Evolutionary conservation across 2,797 vertebrate genomes (phyloP).

Genomic region (Enteromius paludinosus): DNA sequence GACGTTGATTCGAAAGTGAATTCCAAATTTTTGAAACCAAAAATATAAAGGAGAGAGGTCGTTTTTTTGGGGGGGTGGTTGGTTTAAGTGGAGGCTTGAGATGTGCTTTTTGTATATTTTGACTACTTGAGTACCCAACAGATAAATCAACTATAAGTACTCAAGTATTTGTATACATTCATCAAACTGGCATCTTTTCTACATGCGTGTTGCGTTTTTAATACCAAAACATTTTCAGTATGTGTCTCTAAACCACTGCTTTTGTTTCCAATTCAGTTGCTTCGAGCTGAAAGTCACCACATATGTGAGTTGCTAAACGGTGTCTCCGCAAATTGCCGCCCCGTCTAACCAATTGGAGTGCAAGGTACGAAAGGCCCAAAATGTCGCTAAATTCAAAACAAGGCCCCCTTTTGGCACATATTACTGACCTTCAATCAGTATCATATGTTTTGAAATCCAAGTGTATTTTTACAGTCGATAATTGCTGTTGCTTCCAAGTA

Average conservation of each 20-base stretch:
- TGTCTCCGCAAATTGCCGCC: background rate
- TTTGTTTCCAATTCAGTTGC: background rate
- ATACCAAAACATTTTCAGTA: background rate
- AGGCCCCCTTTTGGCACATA: background rate
- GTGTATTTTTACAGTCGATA: background rate
- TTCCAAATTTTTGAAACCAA: constrained; percentile 19
- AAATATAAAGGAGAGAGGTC: background rate
- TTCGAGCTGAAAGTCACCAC: background rate
- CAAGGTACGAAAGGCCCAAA: background rate
- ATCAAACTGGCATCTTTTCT: background rate
- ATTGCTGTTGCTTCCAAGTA: constrained; percentile 3
- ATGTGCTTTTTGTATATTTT: constrained; percentile 2
- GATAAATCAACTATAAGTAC: constrained; percentile 3
- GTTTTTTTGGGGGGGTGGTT: background rate
- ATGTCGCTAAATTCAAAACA: background rate
- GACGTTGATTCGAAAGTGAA: background rate
- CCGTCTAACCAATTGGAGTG: background rate
- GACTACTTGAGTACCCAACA: background rate
- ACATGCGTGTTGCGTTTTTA: background rate
- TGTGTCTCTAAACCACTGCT: constrained; percentile 1
- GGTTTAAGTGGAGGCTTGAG: background rate
- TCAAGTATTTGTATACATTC: background rate
- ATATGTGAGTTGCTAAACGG: background rate
- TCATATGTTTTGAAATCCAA: background rate
- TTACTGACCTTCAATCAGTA: background rate